Conservation (phyloP, 1,140 invertebrate species). For the Tetramorium alpestre region DNA sequence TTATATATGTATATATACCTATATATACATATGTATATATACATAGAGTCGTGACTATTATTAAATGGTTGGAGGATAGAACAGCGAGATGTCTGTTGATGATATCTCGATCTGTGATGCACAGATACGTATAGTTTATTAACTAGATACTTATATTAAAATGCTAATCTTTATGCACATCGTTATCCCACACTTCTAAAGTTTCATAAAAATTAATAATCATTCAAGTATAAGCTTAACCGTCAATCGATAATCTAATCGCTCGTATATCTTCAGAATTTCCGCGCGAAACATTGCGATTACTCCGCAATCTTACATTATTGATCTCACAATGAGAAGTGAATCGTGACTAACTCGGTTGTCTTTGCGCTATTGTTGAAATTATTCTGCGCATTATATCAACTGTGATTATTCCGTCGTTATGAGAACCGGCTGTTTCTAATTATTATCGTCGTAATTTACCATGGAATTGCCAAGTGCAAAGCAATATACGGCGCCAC, state of each 20-base stretch:
- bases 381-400: background rate
- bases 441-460: constrained; percentile 10
- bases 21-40: background rate
- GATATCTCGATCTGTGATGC: constrained; percentile 20
- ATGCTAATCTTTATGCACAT: constrained; percentile 23
- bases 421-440: background rate
- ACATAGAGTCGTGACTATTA: background rate
- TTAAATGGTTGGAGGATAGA: background rate
- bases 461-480: background rate
- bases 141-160: constrained; percentile 37
- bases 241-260: constrained; percentile 11
- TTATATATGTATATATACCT: background rate
- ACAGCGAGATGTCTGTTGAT: background rate
- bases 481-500: background rate
- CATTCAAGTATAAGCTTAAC: background rate
- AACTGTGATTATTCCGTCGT: background rate
- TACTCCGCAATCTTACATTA: constrained; percentile 2
- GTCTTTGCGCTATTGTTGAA: background rate
- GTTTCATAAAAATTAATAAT: constrained; percentile 38
- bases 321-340: constrained; percentile 4
- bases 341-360: background rate
- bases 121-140: constrained; percentile 24
- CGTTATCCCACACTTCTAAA: constrained; percentile 4
- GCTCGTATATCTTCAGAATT: constrained; percentile 28
- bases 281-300: constrained; percentile 17